phyloP scores from a whole-genome alignment of 30 jellyfish, hydroid and myxozoan genomes.

The Turritopsis rubra region DNA sequence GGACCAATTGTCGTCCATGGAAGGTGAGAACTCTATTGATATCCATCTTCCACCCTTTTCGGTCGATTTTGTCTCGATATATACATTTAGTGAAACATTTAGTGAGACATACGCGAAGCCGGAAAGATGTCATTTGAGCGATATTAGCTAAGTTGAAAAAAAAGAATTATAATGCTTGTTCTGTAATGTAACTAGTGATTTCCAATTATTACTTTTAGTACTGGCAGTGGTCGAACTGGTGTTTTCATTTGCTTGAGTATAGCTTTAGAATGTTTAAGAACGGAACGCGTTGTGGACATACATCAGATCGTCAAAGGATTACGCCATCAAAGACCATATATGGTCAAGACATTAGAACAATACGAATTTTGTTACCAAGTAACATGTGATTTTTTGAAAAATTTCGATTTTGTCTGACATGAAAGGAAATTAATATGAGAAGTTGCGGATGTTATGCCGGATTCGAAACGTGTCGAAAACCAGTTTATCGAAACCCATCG shows the following conservation, averaged over 20 bases:
- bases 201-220: background rate
- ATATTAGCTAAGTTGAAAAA: background rate
- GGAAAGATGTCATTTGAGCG: too few species aligned
- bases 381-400: slow-evolving; percentile 56
- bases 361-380: slow-evolving; percentile 83
- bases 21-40: too few species aligned
- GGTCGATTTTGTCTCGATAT: background rate
- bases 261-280: slow-evolving; percentile 74
- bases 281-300: slow-evolving; percentile 63
- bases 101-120: too few species aligned
- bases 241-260: slow-evolving; percentile 72
- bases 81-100: background rate
- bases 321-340: slow-evolving; percentile 73
- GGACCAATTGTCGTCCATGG: slow-evolving; percentile 85
- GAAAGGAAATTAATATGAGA: background rate
- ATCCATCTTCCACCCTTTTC: background rate
- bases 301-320: slow-evolving; percentile 79
- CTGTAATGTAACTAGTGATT: background rate
- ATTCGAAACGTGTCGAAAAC: too few species aligned
- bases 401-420: slow-evolving; percentile 44
- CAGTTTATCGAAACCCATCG: too few species aligned
- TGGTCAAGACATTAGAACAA: slow-evolving; percentile 90
- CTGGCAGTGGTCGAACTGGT: slow-evolving; percentile 72
- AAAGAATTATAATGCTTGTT: background rate
- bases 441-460: too few species aligned